phyloP scores from a whole-genome alignment of 1,140 invertebrate genomes.

The Macrobrachium nipponense region DNA sequence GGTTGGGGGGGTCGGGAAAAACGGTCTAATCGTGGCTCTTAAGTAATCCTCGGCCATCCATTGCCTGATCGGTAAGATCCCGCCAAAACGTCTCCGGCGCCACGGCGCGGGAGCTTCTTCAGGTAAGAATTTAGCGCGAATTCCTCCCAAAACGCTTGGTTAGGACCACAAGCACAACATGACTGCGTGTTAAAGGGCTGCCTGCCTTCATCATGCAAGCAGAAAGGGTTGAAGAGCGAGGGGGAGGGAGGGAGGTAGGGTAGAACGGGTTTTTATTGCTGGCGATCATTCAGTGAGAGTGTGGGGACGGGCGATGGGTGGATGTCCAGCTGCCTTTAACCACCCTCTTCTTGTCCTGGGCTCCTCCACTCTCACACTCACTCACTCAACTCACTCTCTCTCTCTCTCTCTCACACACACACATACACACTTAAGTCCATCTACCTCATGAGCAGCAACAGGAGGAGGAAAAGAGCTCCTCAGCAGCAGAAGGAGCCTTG shows the following conservation, averaged over 20 bases:
- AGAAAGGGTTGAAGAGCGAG: slow-evolving; percentile 62
- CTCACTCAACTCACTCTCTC: not conserved
- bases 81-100: slow-evolving; percentile 47
- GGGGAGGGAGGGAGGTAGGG: slow-evolving; percentile 60
- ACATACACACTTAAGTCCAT: not conserved
- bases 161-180: slow-evolving; percentile 62
- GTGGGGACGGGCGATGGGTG: slow-evolving; percentile 54
- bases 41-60: slow-evolving; percentile 61
- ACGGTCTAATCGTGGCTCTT: slow-evolving; percentile 48
- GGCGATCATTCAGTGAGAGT: slow-evolving; percentile 59
- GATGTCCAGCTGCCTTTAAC: slow-evolving; percentile 53
- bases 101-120: slow-evolving; percentile 49
- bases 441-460: not conserved
- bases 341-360: slow-evolving; percentile 1
- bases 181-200: slow-evolving; percentile 62
- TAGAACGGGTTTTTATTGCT: slow-evolving; percentile 62
- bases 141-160: slow-evolving; percentile 61
- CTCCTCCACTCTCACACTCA: not conserved
- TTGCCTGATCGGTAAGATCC: slow-evolving; percentile 56
- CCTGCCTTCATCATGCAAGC: slow-evolving; percentile 63
- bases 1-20: slow-evolving; percentile 11
- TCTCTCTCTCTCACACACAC: not conserved
- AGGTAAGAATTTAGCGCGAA: slow-evolving; percentile 58
- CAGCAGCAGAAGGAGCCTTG: slow-evolving; percentile 25
- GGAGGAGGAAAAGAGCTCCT: not conserved